These are phyloP conservation scores for Heterodera carotae DNA, from an alignment of 1,140 invertebrate species.

Conservation along the genomic window DNA sequence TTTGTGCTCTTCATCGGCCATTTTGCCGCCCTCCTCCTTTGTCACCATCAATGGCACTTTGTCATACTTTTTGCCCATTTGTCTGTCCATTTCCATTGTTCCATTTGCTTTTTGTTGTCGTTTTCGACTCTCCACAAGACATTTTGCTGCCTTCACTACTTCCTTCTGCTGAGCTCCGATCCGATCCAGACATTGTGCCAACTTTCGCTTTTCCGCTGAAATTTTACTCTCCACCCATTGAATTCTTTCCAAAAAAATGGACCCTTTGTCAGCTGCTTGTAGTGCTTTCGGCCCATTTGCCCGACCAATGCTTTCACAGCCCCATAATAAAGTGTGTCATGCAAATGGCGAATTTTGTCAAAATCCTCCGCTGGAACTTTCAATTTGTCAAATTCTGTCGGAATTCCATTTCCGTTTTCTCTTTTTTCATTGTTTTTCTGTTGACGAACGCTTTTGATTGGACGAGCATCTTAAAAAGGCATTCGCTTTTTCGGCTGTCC, in stretches of 20 bases:
- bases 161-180: constrained; percentile 28
- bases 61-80: not conserved
- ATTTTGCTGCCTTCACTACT: constrained; percentile 25
- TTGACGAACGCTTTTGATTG: not conserved
- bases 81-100: not conserved
- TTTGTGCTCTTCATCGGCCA: no score
- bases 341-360: not conserved
- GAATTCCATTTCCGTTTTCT: not conserved
- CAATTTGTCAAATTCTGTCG: not conserved
- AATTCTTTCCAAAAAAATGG: not conserved
- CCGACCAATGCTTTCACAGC: constrained; percentile 42
- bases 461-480: not conserved
- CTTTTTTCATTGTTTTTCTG: not conserved
- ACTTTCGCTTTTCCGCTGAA: constrained; percentile 12
- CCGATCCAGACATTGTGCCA: constrained; percentile 31
- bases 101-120: not conserved
- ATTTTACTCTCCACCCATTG: not conserved
- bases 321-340: constrained; percentile 35
- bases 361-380: not conserved
- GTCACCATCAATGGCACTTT: no score
- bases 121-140: constrained; percentile 33
- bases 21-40: no score
- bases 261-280: constrained; percentile 28
- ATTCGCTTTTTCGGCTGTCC: not conserved
- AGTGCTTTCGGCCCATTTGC: constrained; percentile 42